These are phyloP conservation scores for Serilophus lunatus DNA, from an alignment of 2,113 vertebrate genomes.

Conservation along the genomic window DNA sequence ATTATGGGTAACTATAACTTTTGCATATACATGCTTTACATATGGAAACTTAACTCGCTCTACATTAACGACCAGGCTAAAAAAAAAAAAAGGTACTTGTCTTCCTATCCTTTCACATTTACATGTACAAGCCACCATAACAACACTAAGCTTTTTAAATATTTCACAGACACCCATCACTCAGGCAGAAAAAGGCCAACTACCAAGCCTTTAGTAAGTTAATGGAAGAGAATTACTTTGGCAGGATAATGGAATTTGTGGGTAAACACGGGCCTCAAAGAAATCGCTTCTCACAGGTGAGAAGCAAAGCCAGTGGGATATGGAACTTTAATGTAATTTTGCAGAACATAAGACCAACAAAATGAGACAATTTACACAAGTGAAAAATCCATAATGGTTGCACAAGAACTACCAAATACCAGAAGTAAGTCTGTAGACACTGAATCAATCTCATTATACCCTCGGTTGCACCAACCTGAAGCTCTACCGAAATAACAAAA, in stretches of 20 bases:
- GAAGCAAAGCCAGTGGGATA: neutral
- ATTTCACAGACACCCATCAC: neutral
- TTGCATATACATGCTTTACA: neutral
- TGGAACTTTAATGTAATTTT: rapidly evolving
- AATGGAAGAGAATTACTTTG: neutral
- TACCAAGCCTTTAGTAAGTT: neutral
- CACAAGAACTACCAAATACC: neutral
- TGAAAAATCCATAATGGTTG: neutral
- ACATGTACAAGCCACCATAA: neutral
- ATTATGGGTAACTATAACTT: neutral
- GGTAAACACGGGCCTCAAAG: neutral
- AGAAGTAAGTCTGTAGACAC: rapidly evolving
- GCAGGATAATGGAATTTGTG: neutral
- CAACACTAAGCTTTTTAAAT: neutral
- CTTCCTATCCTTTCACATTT: neutral
- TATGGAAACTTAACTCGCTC: neutral
- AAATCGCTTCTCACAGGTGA: rapidly evolving
- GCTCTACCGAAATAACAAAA: neutral
- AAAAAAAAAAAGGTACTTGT: neutral
- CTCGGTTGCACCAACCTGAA: neutral
- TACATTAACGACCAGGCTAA: neutral
- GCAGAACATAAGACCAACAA: neutral
- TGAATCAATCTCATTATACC: neutral
- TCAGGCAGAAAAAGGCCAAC: neutral
- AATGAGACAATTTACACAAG: neutral